Evolutionary conservation across 2,113 vertebrate genomes (phyloP).

Genomic region (Nyctereutes procyonoides): DNA sequence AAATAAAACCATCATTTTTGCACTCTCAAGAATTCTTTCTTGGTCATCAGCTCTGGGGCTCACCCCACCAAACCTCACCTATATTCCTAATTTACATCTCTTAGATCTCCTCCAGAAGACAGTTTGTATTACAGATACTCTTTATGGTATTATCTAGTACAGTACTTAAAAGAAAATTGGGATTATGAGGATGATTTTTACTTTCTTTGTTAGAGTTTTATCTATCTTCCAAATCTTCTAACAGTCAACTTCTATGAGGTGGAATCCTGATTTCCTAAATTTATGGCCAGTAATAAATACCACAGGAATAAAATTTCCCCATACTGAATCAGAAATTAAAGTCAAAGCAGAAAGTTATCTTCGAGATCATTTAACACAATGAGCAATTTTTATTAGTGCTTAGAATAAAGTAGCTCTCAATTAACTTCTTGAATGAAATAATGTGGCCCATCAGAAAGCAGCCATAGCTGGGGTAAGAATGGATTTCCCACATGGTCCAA

Average conservation of each 20-base stretch:
- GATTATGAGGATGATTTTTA: neutral
- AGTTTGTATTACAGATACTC: neutral
- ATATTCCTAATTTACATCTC: neutral
- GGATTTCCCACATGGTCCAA: neutral
- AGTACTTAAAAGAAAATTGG: neutral
- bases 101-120: neutral
- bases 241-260: neutral
- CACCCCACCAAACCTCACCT: no score
- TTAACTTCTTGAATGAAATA: constrained; percentile 40
- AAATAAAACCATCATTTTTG: no score
- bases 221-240: neutral
- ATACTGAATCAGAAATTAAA: neutral
- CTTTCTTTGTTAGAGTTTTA: neutral
- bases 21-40: no score
- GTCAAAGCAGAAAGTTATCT: neutral
- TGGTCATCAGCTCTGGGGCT: no score
- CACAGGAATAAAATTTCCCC: constrained; percentile 13
- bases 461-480: constrained; percentile 9
- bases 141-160: neutral
- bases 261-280: neutral
- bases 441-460: neutral
- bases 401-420: neutral
- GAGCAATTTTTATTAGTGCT: neutral
- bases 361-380: neutral
- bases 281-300: neutral